Base-by-base conservation (phyloP, 2,797 vertebrate species). In the Syndactyla subalaris region DNA sequence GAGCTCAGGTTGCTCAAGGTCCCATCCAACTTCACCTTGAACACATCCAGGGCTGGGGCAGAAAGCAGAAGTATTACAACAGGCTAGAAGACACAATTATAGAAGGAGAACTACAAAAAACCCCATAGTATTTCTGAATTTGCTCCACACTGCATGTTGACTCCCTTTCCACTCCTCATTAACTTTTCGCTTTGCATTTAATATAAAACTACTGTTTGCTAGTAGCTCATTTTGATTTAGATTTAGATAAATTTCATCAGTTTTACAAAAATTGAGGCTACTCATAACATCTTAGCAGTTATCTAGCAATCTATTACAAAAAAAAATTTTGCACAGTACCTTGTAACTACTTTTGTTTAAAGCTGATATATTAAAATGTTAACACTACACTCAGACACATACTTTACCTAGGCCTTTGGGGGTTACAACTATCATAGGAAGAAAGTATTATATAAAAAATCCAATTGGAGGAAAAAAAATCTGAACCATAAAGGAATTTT, bases 301-400 rank as follows among this genome's bases (percentile, higher is more conserved):
- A 85, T 65, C 23, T 95, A 97, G 86, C 57, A 94, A 85, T 49
- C 12, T 66, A 46, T 21, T 23, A 46, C 59, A 62, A 74, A 52
- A 81, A 14, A 49, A 51, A 15, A 22, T 12, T 57, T 12, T 57
- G 14, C 39, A 36, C 9, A 76, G n/a, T 46, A 55, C 2, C 6
- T 89, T 63, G 27, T 48, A 72, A 14, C 26, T 73, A 62, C 6
- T 73, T 65, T 65, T 72, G 34, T 87, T 71, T 93, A 77, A 71
- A 95, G 92, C 17, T 36, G 52, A 49, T 94, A 75, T 12, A 86
- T 85, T 96, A 91, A 95, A 96, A 93, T 93, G 75, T 88, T 95
- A 96, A 86, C 68, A 61, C 39, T 49, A 58, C 29, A 85, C 51
- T 93, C 71, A 95, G 73, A 91, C 32, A 48, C 55, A 91, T 48